Base-by-base conservation (phyloP, 2,888 invertebrate genomes). In the Pandemis heparana region DNA sequence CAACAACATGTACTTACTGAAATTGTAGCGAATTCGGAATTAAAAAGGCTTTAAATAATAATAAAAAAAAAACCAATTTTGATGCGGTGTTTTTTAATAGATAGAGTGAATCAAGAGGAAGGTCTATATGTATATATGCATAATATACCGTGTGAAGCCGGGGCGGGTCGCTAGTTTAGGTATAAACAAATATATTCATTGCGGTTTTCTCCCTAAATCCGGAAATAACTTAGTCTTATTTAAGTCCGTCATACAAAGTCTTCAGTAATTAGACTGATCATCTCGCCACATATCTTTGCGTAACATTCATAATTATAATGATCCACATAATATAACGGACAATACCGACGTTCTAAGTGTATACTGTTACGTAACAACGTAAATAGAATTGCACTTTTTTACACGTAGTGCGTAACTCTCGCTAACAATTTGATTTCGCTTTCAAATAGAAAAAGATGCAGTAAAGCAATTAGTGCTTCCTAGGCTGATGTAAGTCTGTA, bases 391-490 rank as follows among this genome's bases (percentile, higher is more conserved):
- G 77, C 78, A 75, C 74, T 79, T 75, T 32, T 78, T 75, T 75
- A 75, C 71, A 77, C 70, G 56, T n/a, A 64, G 75, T 71, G 79
- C 79, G 78, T 80, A 80, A 82, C 79, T 75, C 77, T 79, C 51
- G 73, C 70, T 76, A 77, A 78, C 79, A 81, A 80, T 80, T 56
- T 79, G 75, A 78, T 87, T 87, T 87, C 87, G 83, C 86, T 86
- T 83, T 85, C 81, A 78, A 76, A 76, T 74, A 77, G 77, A 80
- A 83, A 80, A 78, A 75, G 68, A 82, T 81, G 80, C 77, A 77
- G 75, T 72, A 59, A 71, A 76, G 75, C 74, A 70, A 70, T 74
- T 74, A 69, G 64, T 59, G 48, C 48, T 74, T 74, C 74, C 60
- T 68, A 56, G 68, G 51, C 41, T 39, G 48, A 60, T 59, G 63